Evolutionary conservation across 2,888 invertebrate species (phyloP).

Genomic region (Drosophila macrospina): DNA sequence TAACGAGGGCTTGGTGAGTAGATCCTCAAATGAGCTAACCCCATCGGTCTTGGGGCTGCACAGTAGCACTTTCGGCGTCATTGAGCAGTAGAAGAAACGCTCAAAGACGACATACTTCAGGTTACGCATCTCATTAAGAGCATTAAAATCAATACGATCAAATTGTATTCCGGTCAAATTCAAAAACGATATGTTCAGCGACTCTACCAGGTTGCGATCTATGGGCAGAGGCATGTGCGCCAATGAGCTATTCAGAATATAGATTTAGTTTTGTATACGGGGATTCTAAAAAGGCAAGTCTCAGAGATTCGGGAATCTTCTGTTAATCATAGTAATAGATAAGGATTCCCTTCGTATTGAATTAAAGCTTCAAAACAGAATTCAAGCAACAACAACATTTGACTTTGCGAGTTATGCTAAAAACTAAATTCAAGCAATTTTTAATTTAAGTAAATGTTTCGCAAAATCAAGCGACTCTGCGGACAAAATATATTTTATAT

Average conservation of each 20-base stretch:
- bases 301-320: neutral
- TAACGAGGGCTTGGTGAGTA: slow-evolving; percentile 87
- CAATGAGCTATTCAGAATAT: slow-evolving; percentile 80
- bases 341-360: no score
- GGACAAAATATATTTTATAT: slow-evolving; percentile 5
- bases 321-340: no score
- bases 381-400: no score
- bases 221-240: slow-evolving; percentile 84
- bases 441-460: slow-evolving; percentile 12
- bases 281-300: neutral
- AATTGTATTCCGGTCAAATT: slow-evolving; percentile 86
- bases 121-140: slow-evolving; percentile 85
- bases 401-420: no score
- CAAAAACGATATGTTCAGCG: slow-evolving; percentile 83
- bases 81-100: slow-evolving; percentile 88
- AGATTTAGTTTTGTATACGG: neutral
- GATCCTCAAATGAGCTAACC: slow-evolving; percentile 87
- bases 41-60: slow-evolving; percentile 89
- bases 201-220: slow-evolving; percentile 67
- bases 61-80: slow-evolving; percentile 87
- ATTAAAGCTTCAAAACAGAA: no score
- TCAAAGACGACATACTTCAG: slow-evolving; percentile 88
- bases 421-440: slow-evolving; percentile 5
- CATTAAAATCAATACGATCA: slow-evolving; percentile 86
- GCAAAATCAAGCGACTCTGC: slow-evolving; percentile 1